Base-by-base conservation (phyloP, 2,797 vertebrate species). In the Protosalanx chinensis region DNA sequence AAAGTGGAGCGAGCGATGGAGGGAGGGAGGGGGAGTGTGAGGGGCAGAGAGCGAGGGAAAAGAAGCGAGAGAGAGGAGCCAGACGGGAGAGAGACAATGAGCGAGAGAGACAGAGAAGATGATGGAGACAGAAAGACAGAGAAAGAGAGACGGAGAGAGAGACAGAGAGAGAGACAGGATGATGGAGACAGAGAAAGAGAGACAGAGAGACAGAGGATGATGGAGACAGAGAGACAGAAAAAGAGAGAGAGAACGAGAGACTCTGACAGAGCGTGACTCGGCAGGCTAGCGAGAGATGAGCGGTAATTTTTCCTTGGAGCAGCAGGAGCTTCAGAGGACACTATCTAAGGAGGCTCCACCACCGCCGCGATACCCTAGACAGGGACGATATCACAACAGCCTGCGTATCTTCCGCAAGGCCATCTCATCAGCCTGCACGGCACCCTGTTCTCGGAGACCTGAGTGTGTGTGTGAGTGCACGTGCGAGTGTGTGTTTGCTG, bases 331-430 rank as follows among this genome's bases (percentile, higher is more conserved):
- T 12, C 10, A 46, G 41, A 41, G 7, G 37, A 46, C 72, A 20
- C 64, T 73, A 78, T 80, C 67, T 77, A 82, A 58, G 74, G 73
- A 81, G 37, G 33, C 68, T 77, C 68, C 32, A 46, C 7, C 41
- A 12, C 41, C 70, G 12, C 71, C 32, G 69, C 13, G 79, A 84
- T 78, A 27, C 23, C 23, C 80, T 59, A 70, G 27, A 66, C 66
- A 59, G 15, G 41, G 20, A n/a, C 1, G 76, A 83, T 81, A 80
- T 53, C 2, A 33, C 41, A 68, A 63, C 49, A 73, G 74, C 53
- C 59, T 71, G 76, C 71, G 72, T 83, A 84, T 82, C 76, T 70
- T 10, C 68, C 70, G 86, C 79, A 75, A 73, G 71, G 74, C 84
- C 74, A 73, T 82, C 67, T 71, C 66, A 49, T 61, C 70, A 27